Evolutionary conservation across 1,140 invertebrate species (phyloP).

Genomic region (Pogonomyrmex barbatus): DNA sequence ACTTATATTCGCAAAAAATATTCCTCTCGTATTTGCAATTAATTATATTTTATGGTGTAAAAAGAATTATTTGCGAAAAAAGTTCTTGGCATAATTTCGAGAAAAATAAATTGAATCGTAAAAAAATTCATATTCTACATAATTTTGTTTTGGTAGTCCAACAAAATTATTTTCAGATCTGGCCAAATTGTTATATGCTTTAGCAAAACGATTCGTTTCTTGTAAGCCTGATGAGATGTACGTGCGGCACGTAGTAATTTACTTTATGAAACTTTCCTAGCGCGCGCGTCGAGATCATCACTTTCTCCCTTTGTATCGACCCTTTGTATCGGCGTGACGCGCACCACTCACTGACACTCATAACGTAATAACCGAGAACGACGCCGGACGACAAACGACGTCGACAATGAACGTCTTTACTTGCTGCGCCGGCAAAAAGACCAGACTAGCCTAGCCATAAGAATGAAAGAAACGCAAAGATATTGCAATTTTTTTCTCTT

Average conservation of each 20-base stretch:
- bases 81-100: too few species aligned
- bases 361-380: constrained; percentile 62
- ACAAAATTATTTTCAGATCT: too few species aligned
- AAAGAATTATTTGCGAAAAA: too few species aligned
- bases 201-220: constrained; percentile 20
- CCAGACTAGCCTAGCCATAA: neutral
- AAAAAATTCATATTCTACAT: too few species aligned
- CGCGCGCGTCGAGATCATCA: constrained; percentile 62
- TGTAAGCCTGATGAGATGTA: constrained; percentile 68
- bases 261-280: constrained; percentile 70
- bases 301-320: constrained; percentile 68
- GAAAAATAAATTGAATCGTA: too few species aligned
- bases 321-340: neutral
- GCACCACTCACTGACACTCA: constrained; percentile 30
- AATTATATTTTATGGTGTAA: constrained; percentile 61
- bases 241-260: constrained; percentile 71
- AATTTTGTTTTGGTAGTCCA: too few species aligned
- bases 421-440: constrained; percentile 61
- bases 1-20: neutral
- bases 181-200: too few species aligned
- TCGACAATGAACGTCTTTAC: constrained; percentile 71
- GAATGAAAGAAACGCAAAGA: constrained; percentile 58
- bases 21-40: constrained; percentile 61
- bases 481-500: constrained; percentile 34
- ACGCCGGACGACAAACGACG: constrained; percentile 46